Percentiles rank a stretch among this genome's conserved stretches.
Conservation (phyloP, 1,140 invertebrate genomes). For the Pogonomyrmex barbatus region DNA sequence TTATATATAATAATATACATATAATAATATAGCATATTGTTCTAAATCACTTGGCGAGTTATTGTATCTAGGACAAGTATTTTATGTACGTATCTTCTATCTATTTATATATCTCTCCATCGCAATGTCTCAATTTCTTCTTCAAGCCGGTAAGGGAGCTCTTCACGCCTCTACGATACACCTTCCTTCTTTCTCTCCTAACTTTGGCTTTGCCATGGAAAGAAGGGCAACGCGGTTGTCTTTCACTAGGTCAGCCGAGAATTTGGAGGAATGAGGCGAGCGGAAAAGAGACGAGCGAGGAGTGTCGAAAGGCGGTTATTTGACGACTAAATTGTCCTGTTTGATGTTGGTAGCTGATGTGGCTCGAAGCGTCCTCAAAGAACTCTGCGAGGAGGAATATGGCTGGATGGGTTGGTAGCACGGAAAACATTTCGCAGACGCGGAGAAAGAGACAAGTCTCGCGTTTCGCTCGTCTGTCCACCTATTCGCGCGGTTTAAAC, state of each 20-base stretch:
- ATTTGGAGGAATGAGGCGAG: background rate
- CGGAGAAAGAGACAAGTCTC: background rate
- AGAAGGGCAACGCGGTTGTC: conserved; percentile 25
- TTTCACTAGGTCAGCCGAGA: conserved; percentile 11
- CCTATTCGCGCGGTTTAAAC: conserved; percentile 9
- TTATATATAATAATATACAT: background rate
- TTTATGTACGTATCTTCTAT: background rate
- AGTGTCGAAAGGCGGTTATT: conserved; percentile 70
- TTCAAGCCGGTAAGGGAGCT: conserved; percentile 6
- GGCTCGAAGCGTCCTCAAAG: conserved; percentile 67
- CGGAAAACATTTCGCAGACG: conserved; percentile 4
- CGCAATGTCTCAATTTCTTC: conserved; percentile 28
- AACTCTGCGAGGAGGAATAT: conserved; percentile 9
- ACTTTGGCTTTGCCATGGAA: conserved; percentile 51
- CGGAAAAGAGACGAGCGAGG: background rate
- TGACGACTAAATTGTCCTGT: conserved; percentile 81
- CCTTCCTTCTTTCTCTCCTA: background rate
- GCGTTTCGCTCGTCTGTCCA: too few relatives aligned
- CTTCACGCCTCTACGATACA: background rate
- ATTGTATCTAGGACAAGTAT: background rate
- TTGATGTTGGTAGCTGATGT: conserved; percentile 79
- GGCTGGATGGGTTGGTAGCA: background rate
- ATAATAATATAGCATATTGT: conserved; percentile 1
- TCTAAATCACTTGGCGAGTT: background rate
- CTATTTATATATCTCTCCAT: conserved; percentile 40